Percentiles rank a stretch among this genome's conserved stretches.
Evolutionary conservation across 37 sponge, comb jelly and placozoan species (phyloP).

Genomic region (Diacarnus erythraeanus): DNA sequence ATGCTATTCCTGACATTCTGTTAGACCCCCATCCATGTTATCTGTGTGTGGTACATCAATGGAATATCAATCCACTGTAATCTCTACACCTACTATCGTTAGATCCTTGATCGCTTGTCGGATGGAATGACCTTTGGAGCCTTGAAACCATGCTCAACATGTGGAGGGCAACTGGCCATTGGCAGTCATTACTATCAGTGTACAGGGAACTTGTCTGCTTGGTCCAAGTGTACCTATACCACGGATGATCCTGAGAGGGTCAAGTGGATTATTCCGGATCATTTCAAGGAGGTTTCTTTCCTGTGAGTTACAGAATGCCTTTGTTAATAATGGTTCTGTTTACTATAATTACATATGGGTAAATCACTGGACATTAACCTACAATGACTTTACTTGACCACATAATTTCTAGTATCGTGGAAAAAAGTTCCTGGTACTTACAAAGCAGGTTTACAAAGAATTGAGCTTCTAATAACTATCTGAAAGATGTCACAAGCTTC

Average conservation of each 20-base stretch:
- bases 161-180: constrained; percentile 70
- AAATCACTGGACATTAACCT: neutral
- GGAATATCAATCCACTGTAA: neutral
- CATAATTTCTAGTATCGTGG: neutral
- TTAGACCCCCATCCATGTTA: no score
- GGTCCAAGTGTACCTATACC: constrained; percentile 86
- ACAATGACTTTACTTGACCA: no score
- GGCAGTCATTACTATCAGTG: constrained; percentile 72
- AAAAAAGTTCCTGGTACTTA: no score
- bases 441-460: no score
- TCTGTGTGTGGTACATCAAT: no score
- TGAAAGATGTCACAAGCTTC: no score
- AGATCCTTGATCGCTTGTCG: constrained; percentile 74
- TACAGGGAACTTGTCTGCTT: constrained; percentile 88
- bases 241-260: constrained; percentile 65
- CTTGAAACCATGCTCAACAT: constrained; percentile 65
- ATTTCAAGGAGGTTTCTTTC: constrained; percentile 49
- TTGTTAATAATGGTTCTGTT: no score
- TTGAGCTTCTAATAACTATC: no score
- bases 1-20: no score
- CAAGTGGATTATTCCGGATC: constrained; percentile 74
- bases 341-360: neutral
- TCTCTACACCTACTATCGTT: neutral
- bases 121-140: constrained; percentile 94
- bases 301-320: no score